Evolutionary conservation across 2,797 vertebrate genomes (phyloP), one percentile per base, ranked within the genome.

Genomic region (Artibeus jamaicensis): DNA sequence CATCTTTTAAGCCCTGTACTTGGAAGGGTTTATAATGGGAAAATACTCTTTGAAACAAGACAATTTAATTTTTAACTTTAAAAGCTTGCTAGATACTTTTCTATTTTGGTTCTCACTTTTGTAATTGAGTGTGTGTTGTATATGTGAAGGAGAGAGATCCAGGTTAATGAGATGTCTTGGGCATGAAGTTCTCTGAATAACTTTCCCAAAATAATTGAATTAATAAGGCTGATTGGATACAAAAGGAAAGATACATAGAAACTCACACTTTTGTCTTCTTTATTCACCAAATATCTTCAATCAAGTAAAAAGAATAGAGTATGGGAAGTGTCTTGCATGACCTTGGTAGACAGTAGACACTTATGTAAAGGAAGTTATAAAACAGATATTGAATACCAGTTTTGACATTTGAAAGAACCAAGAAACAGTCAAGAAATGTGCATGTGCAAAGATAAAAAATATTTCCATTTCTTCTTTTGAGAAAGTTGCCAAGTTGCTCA

Each of bases 101-200:
- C 10, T 42, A 88, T 86, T 94, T 93, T 79, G 29, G 22, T 85
- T 96, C 15, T 86, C 77, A 83, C 32, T 91, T 88, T 93, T 93
- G 9, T 90, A 55, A 86, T 70, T 78, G 68, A 86, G 26, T 53
- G 9, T 48, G 10, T 82, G 7, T 32, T 93, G 1, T 57, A 6
- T 78, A 46, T 76, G 15, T 55, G 94, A 88, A 83, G 39, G 70
- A 94, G 65, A 67, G 15, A 86, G 50, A 79, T 29, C 14, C 37
- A 19, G 81, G 22, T 62, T 48, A 37, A 83, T 84, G 70, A 89
- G 67, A 39, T 2, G 24, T 86, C 39, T 55, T 82, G 42, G 8
- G 10, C 73, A 70, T 42, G 37, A 82, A 77, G 22, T 76, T 89
- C 29, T 37, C n/a, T 71, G 46, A 89, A 84, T 87, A 91, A 5